Conservation (phyloP, 2,797 vertebrate species). For the Basileuterus tristriatus region DNA sequence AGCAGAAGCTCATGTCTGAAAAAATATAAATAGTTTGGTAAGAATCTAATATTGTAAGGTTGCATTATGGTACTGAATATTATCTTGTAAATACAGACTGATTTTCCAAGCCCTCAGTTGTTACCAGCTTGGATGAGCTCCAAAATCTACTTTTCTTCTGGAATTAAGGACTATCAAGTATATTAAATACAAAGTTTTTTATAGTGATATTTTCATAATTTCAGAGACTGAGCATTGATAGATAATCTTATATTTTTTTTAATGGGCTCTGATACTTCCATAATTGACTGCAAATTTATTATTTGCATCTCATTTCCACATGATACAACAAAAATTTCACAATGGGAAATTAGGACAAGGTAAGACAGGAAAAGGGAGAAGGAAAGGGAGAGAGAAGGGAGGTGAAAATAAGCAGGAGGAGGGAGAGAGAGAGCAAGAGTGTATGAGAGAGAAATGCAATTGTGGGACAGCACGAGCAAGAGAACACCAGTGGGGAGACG, state of each 20-base stretch:
- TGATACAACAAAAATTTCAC: background rate
- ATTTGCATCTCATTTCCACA: background rate
- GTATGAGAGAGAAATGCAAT: fast-evolving
- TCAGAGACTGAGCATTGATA: background rate
- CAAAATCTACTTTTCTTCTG: background rate
- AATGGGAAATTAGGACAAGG: background rate
- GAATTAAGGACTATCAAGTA: background rate
- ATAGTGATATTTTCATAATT: too few species aligned
- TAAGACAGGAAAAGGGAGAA: background rate
- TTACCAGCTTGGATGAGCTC: background rate
- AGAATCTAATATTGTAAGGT: background rate
- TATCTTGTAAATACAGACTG: background rate
- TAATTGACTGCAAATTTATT: background rate
- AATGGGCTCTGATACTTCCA: background rate
- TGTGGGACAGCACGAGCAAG: fast-evolving
- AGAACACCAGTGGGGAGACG: background rate
- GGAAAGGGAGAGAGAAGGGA: background rate
- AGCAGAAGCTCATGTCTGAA: background rate
- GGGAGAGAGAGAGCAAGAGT: background rate
- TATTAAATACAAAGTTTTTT: background rate
- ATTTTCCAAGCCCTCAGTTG: background rate
- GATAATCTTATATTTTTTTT: background rate
- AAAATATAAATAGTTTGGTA: background rate
- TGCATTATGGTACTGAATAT: background rate
- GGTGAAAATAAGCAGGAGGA: background rate